Conservation (phyloP, 2,797 vertebrate species). For the Valencia hispanica region DNA sequence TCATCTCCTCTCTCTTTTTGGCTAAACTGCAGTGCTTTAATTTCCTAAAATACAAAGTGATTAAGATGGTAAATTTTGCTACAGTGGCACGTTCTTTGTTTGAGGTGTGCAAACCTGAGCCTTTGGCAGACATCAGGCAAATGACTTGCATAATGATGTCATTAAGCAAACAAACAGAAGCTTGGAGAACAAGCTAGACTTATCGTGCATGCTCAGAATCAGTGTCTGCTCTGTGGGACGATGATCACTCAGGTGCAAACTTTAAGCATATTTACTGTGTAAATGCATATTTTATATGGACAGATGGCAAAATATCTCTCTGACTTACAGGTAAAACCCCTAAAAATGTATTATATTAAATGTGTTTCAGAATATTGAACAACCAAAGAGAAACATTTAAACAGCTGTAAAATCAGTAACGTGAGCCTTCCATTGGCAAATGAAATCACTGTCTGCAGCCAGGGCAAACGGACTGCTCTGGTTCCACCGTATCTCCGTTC, state of each 20-base stretch:
- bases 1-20: not conserved
- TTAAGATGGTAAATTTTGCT: not conserved
- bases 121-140: not conserved
- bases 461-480: constrained; percentile 38
- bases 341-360: not conserved
- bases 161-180: not conserved
- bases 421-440: constrained; percentile 54
- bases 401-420: constrained; percentile 42
- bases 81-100: not conserved
- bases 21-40: not conserved
- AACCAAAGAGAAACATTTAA: constrained; percentile 2
- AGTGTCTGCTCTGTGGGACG: not conserved
- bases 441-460: constrained; percentile 70
- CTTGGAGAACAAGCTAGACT: not conserved
- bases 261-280: not conserved
- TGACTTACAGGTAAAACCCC: not conserved
- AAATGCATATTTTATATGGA: not conserved
- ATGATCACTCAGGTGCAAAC: not conserved
- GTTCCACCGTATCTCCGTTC: constrained; percentile 65
- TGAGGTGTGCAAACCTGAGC: not conserved
- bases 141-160: not conserved
- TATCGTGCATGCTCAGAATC: not conserved
- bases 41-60: not conserved
- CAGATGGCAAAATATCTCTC: not conserved
- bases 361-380: not conserved